Percentiles rank a stretch among this genome's conserved stretches.
Conservation (phyloP, 2,888 invertebrate species). For the Hipparchia sbordonii region DNA sequence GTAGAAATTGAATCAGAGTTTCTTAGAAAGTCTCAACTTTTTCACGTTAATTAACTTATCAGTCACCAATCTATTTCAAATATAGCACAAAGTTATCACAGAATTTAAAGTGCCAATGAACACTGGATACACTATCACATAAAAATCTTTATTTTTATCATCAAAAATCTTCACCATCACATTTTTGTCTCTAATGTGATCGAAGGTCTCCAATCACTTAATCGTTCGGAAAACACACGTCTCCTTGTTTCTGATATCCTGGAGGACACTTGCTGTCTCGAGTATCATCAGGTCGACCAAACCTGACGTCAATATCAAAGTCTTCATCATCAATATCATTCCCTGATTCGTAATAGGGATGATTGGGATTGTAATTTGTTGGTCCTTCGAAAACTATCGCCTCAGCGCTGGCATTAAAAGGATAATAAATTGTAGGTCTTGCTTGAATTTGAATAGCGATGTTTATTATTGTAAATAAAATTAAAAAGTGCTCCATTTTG, state of each 20-base stretch:
- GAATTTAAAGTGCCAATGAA: not conserved
- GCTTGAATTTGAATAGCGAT: constrained; percentile 31
- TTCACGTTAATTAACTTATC: not conserved
- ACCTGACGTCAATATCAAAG: constrained; percentile 46
- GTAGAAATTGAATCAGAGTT: too few relatives aligned
- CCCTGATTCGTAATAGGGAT: constrained; percentile 26
- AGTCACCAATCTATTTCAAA: not conserved
- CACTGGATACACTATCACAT: constrained; percentile 1
- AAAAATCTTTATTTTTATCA: too few relatives aligned
- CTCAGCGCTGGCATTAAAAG: constrained; percentile 50
- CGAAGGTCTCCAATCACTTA: constrained; percentile 28
- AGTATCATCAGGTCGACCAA: constrained; percentile 22
- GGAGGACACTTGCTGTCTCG: constrained; percentile 44
- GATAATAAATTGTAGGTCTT: constrained; percentile 52
- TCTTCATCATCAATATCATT: constrained; percentile 50
- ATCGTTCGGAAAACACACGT: constrained; percentile 48
- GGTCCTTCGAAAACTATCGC: constrained; percentile 64
- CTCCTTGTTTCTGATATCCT: constrained; percentile 44
- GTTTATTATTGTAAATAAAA: constrained; percentile 22
- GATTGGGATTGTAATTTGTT: constrained; percentile 51
- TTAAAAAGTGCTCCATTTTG: constrained; percentile 21
- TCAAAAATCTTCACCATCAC: not conserved
- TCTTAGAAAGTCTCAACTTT: not conserved
- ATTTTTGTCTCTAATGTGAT: not conserved
- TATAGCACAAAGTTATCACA: constrained; percentile 1